A percentile compares a stretch with the other conserved stretches of the same genome.
These are phyloP conservation scores for Serripes groenlandicus DNA, from an alignment of 2,888 invertebrate genomes.

Conservation along the genomic window DNA sequence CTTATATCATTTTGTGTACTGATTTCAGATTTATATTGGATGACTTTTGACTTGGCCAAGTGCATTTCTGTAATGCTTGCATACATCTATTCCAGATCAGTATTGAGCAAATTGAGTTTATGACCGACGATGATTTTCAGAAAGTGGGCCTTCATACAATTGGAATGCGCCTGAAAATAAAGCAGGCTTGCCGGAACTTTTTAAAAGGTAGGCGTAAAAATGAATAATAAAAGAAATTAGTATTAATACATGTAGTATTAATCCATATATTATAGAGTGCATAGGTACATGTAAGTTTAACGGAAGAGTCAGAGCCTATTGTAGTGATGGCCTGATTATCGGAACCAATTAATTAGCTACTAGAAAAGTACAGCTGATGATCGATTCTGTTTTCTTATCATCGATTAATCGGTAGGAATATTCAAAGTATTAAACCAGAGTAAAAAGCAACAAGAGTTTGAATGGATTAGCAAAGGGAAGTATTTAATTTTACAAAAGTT, in stretches of 20 bases:
- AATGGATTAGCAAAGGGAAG: too few species aligned
- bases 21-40: constrained; percentile 9
- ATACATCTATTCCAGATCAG: constrained; percentile 10
- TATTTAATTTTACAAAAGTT: too few species aligned
- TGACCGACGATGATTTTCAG: constrained; percentile 10
- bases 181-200: constrained; percentile 13
- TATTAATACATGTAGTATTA: not conserved
- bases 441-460: too few species aligned
- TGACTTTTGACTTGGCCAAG: constrained; percentile 5
- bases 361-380: too few species aligned
- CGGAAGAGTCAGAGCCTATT: constrained; percentile 1
- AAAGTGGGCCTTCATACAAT: constrained; percentile 3
- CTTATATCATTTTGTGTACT: constrained; percentile 1
- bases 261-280: too few species aligned
- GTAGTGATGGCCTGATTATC: not conserved
- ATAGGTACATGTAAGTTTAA: constrained; percentile 27
- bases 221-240: constrained; percentile 9
- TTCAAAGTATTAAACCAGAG: too few species aligned
- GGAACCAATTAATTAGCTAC: too few species aligned
- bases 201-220: constrained; percentile 4
- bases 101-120: constrained; percentile 5
- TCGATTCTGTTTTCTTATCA: too few species aligned
- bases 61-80: constrained; percentile 9
- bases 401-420: too few species aligned
- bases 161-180: constrained; percentile 13